Percentiles rank a stretch among this genome's conserved stretches.
phyloP scores from a whole-genome alignment of 2,797 vertebrate species.

The Nyctalus aviator region DNA sequence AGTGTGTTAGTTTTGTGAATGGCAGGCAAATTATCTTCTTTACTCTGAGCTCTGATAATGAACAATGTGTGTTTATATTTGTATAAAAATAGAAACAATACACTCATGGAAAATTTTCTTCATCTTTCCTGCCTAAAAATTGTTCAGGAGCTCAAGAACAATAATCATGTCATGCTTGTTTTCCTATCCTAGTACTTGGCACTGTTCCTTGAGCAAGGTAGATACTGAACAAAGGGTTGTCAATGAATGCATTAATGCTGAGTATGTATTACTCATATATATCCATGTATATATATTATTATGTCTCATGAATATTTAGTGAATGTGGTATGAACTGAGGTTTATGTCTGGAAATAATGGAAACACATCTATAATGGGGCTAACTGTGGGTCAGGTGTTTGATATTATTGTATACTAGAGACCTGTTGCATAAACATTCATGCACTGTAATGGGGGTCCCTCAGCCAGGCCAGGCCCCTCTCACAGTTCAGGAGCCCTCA shows the following conservation, averaged over 20 bases:
- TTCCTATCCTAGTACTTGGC: neutral
- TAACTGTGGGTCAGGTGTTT: neutral
- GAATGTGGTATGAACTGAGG: neutral
- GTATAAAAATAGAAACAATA: neutral
- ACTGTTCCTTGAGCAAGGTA: neutral
- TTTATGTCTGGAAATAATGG: neutral
- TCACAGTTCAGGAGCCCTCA: no score
- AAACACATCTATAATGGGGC: neutral
- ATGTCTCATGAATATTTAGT: neutral
- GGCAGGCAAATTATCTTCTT: neutral
- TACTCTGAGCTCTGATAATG: slow-evolving; percentile 23
- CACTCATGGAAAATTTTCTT: neutral
- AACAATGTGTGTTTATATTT: slow-evolving; percentile 13
- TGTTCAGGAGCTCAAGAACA: neutral
- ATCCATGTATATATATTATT: neutral
- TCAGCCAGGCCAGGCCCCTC: no score
- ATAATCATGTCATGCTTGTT: neutral
- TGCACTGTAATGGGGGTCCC: no score
- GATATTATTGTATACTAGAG: neutral
- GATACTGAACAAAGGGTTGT: neutral
- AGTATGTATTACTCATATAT: neutral
- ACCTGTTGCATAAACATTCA: no score
- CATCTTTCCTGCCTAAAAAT: neutral
- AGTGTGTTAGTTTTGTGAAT: neutral
- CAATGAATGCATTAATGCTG: neutral